Evolutionary conservation across 2,888 invertebrate species (phyloP), one percentile per base, ranked within the genome.

Genomic region (Limnephilus lunatus): DNA sequence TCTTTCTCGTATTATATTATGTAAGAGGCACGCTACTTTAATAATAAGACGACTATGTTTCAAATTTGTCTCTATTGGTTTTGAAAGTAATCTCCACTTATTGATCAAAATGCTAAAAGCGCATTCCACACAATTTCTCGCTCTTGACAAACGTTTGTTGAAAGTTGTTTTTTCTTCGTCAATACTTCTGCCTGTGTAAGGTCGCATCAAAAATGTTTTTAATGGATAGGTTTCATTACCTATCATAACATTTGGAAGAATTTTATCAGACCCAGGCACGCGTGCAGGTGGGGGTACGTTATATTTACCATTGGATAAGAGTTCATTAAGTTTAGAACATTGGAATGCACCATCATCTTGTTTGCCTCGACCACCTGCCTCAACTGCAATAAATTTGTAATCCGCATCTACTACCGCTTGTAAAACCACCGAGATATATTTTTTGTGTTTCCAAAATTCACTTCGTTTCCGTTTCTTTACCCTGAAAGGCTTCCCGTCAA

Each of bases 161-260:
- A 94, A 94, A 90, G 81, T 87, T 93, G 93, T 92, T 93, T 94
- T 94, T 91, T 94, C 93, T 89, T 90, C 91, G 93, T 94, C 93
- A 89, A 93, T 91, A 90, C 85, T 90, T 92, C 92, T 93, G 93
- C 90, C 91, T 91, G 94, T 83, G 91, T 82, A 48, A 53, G 89
- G 85, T 82, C 93, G 87, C 92, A 92, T 35, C 30, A 91, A 19
- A 87, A 87, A 80, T n/a, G 12, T 19, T 87, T 86, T 91, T 19
- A 91, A 81, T 14, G 87, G 81, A 94, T 94, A 94, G 90, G 94
- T 94, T 94, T 94, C 94, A 94, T 94, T 94, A 90, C 94, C 94
- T 91, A 94, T 68, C 92, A 94, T 68, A 92, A 94, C 94, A 94
- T 94, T 94, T 93, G 94, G 94, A 91, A 92, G 93, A 92, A 82